Conservation (phyloP, 2,113 vertebrate genomes). For the Noturus placidus region DNA sequence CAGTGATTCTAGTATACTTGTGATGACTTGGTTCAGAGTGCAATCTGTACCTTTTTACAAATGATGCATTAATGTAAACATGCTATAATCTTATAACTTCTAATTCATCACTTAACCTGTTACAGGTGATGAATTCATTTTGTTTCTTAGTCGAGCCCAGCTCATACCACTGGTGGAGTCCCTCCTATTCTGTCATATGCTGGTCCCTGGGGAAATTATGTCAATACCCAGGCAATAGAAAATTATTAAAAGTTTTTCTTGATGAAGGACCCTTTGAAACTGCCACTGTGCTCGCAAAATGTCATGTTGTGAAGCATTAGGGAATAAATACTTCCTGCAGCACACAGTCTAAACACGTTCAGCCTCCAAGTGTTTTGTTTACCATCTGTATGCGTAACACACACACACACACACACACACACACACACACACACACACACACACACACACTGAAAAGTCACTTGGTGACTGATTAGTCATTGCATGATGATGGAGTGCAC, state of each 20-base stretch:
- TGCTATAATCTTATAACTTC: slow-evolving; percentile 31
- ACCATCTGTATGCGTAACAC: not conserved
- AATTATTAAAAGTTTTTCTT: slow-evolving; percentile 33
- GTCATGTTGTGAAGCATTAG: slow-evolving; percentile 45
- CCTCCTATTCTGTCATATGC: not conserved
- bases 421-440: not conserved
- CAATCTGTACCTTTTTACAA: slow-evolving; percentile 5
- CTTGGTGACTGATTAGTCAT: slow-evolving; percentile 34
- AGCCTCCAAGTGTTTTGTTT: slow-evolving; percentile 26
- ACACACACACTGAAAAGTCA: slow-evolving; percentile 8
- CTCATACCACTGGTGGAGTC: slow-evolving; percentile 12
- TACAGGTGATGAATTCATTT: slow-evolving; percentile 31
- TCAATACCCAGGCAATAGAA: slow-evolving; percentile 33
- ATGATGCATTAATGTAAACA: slow-evolving; percentile 45
- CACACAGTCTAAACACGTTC: slow-evolving; percentile 29
- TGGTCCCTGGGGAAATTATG: slow-evolving; percentile 23
- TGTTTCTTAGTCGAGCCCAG: not conserved
- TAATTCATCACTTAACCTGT: slow-evolving; percentile 27
- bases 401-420: slow-evolving; percentile 10
- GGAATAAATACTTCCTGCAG: slow-evolving; percentile 34
- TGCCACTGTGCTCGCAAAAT: slow-evolving; percentile 27
- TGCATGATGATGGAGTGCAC: slow-evolving; percentile 17
- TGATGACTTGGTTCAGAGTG: not conserved
- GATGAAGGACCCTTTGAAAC: slow-evolving; percentile 35
- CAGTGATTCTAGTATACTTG: not conserved